A percentile compares a stretch with the other conserved stretches of the same genome.
These are phyloP conservation scores for Phrynocephalus guinanensis DNA, from an alignment of 2,797 vertebrate species.

Conservation along the genomic window DNA sequence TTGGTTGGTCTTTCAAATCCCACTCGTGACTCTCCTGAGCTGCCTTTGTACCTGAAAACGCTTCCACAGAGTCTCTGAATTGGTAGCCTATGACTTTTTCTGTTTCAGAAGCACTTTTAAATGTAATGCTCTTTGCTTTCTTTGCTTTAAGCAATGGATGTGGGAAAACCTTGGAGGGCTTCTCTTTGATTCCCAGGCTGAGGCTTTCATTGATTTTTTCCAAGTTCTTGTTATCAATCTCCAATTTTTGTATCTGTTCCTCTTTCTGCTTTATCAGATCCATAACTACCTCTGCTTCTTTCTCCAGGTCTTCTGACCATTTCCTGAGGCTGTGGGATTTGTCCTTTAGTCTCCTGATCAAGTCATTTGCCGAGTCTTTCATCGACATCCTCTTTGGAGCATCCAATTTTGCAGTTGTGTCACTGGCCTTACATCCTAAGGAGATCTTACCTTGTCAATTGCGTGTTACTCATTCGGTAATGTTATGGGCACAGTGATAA, in stretches of 20 bases:
- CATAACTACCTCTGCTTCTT: constrained; percentile 10
- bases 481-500: not conserved
- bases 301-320: constrained; percentile 29
- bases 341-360: accelerated
- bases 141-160: not conserved
- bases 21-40: constrained; percentile 11
- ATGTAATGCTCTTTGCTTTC: not conserved
- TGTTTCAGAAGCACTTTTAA: not conserved
- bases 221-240: constrained; percentile 25
- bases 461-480: not conserved
- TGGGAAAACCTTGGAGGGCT: constrained; percentile 13
- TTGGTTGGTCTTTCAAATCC: not conserved
- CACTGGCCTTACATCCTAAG: constrained; percentile 9
- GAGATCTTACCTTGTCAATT: not conserved
- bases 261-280: constrained; percentile 1
- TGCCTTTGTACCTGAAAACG: not conserved
- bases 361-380: constrained; percentile 24
- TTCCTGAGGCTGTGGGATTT: constrained; percentile 18
- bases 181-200: constrained; percentile 23
- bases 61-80: constrained; percentile 3
- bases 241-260: constrained; percentile 32
- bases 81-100: not conserved
- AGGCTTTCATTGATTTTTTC: constrained; percentile 29
- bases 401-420: constrained; percentile 28
- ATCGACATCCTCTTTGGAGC: constrained; percentile 12